Percentiles rank a stretch among this genome's conserved stretches.
Conservation (phyloP, 2,797 vertebrate genomes). For the Microhierax caerulescens region DNA sequence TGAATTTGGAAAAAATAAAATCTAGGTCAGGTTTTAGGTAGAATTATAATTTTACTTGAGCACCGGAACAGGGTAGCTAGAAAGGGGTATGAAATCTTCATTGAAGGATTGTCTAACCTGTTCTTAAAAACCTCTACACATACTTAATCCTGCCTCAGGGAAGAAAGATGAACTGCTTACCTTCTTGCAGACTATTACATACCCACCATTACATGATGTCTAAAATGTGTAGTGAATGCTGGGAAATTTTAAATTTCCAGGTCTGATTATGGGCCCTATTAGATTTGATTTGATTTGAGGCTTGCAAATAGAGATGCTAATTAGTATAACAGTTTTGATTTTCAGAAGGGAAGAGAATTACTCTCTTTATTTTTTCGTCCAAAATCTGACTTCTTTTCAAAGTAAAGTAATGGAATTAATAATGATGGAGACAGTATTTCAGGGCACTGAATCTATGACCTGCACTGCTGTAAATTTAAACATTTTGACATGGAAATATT, state of each 20-base stretch:
- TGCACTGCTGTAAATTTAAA: background rate
- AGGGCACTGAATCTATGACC: background rate
- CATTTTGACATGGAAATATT: background rate
- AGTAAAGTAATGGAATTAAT: background rate
- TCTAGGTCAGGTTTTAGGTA: background rate
- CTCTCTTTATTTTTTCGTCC: background rate
- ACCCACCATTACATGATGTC: background rate
- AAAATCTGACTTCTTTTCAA: background rate
- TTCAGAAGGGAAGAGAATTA: background rate
- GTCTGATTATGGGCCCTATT: background rate
- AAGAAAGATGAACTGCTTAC: conserved; percentile 15
- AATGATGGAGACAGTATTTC: background rate
- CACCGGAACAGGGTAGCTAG: background rate
- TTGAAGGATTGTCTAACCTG: conserved; percentile 31
- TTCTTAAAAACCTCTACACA: conserved; percentile 30
- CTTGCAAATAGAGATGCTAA: background rate
- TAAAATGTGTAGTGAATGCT: background rate
- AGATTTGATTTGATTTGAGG: background rate
- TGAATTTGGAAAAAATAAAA: background rate
- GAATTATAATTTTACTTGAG: background rate
- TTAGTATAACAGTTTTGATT: background rate
- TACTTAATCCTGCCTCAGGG: background rate
- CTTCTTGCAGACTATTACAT: background rate
- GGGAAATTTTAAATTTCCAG: background rate
- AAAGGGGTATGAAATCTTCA: background rate